Conservation (phyloP, 2,113 vertebrate species). For the Gymnobelideus leadbeateri region DNA sequence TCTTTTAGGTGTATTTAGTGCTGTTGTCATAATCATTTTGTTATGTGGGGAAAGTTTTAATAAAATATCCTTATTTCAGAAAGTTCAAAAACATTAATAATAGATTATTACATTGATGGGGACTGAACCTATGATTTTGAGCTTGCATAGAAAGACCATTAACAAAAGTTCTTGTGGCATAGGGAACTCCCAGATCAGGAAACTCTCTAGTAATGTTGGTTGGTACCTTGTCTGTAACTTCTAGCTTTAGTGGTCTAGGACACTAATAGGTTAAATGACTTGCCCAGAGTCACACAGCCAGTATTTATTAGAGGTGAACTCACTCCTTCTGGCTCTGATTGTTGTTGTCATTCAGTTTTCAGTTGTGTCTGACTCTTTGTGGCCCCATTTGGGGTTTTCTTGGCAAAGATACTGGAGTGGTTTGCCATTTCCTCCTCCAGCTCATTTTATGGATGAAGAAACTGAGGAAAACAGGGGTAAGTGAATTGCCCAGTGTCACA, state of each 20-base stretch:
- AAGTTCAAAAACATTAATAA: conserved; percentile 48
- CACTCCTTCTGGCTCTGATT: not conserved
- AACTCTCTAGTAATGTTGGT: not conserved
- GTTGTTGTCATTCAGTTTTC: not conserved
- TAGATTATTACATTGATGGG: not conserved
- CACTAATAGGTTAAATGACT: not conserved
- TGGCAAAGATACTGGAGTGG: no score
- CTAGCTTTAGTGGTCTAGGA: not conserved
- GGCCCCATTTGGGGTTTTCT: not conserved
- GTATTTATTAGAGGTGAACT: not conserved
- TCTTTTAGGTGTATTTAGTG: not conserved
- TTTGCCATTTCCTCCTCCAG: not conserved
- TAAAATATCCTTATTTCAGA: conserved; percentile 32
- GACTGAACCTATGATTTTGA: not conserved
- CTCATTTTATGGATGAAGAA: not conserved
- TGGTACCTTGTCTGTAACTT: not conserved
- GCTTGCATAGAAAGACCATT: no score
- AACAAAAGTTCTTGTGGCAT: no score
- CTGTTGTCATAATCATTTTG: not conserved
- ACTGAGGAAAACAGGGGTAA: not conserved
- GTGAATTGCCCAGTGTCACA: not conserved
- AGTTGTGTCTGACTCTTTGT: not conserved
- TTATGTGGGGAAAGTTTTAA: conserved; percentile 21
- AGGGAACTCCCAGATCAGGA: not conserved
- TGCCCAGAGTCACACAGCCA: not conserved